A percentile compares a stretch with the other conserved stretches of the same genome.
Conservation (phyloP, 1,140 invertebrate species). For the Calliopsis andreniformis region DNA sequence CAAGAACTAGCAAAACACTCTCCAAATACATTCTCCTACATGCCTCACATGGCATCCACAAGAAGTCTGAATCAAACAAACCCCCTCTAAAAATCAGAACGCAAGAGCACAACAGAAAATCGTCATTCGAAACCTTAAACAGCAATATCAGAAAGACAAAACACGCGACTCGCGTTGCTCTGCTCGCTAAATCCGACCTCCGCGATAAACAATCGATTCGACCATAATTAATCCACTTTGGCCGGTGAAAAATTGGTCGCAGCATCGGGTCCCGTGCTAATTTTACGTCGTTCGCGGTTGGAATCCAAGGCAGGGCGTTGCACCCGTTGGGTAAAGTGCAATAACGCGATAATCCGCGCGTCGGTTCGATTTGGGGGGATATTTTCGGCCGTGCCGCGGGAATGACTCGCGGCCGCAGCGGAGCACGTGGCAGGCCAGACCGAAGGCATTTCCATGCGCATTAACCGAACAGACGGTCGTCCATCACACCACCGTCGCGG, state of each 20-base stretch:
- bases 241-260: not conserved
- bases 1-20: too few species aligned
- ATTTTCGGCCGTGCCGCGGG: constrained; percentile 26
- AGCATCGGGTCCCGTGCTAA: constrained; percentile 12
- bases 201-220: too few species aligned
- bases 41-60: too few species aligned
- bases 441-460: constrained; percentile 24
- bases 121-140: too few species aligned
- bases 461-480: constrained; percentile 39
- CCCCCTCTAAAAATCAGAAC: too few species aligned
- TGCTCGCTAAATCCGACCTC: too few species aligned
- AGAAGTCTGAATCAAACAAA: too few species aligned
- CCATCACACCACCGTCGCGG: constrained; percentile 37
- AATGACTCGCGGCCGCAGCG: constrained; percentile 10
- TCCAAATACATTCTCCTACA: too few species aligned
- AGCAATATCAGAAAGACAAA: too few species aligned
- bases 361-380: constrained; percentile 37
- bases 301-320: constrained; percentile 36
- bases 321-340: constrained; percentile 35
- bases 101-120: too few species aligned
- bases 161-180: too few species aligned
- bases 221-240: too few species aligned
- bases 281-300: constrained; percentile 26
- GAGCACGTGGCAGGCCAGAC: constrained; percentile 22
- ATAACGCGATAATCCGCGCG: constrained; percentile 42